Evolutionary conservation across 2,888 invertebrate genomes (phyloP), one percentile per base, ranked within the genome.

Genomic region (Bimastos eiseni): DNA sequence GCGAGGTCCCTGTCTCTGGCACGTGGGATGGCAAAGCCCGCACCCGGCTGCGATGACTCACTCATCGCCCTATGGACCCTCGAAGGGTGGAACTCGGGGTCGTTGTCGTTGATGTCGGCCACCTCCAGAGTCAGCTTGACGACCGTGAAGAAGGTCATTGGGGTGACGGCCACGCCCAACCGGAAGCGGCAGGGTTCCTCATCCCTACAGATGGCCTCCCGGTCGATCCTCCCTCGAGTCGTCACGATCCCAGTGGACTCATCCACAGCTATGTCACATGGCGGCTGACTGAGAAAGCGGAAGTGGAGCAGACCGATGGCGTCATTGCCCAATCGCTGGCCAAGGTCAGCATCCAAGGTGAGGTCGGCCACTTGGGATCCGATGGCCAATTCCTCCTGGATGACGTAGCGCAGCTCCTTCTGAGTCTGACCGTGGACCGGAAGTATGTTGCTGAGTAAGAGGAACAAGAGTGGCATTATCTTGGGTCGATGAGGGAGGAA

Each of bases 341-440:
- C 55, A 13, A 92, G 91, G n/a, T 88, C 88, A n/a, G 91, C 90
- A 93, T 97, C 96, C 0, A 91, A 89, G 88, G 93, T 92, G 24
- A 94, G 91, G 92, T 93, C 93, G 30, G 93, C 93, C 0, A 94
- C 91, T 19, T 92, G 92, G 17, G 93, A 93, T 30, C 93, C 93
- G 19, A 92, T 92, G 0, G 93, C 92, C 41, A 92, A 91, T 90
- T 94, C 94, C 91, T 94, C 94, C 24, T 92, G 91, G 19, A 94
- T 92, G 84, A 92, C 91, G 91, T 94, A 94, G 17, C 44, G 33
- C 5, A 90, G 88, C 24, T 91, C 90, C 83, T 37, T 44, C 34
- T 91, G 89, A 34, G 17, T 37, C 21, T 90, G 90, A 44, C 83
- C 83, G 36, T 19, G 30, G 70, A 70, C 70, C 70, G 70, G 70